Conservation (phyloP, 2,113 vertebrate genomes). For the Ceratotherium simum region DNA sequence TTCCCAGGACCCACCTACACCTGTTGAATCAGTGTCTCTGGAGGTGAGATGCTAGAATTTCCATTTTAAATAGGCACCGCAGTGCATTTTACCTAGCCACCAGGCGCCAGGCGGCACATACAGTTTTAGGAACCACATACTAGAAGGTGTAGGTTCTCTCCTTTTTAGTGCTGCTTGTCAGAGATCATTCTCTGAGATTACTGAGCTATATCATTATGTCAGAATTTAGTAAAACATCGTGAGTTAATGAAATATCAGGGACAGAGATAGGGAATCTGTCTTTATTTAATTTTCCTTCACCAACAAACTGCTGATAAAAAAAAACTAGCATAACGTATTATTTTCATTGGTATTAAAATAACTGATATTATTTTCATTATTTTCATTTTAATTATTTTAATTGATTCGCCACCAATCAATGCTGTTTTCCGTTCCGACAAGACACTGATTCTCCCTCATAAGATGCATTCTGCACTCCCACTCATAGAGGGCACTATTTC, state of each 20-base stretch:
- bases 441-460: neutral
- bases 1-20: neutral
- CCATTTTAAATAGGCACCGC: neutral
- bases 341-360: neutral
- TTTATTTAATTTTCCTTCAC: neutral
- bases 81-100: neutral
- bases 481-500: constrained; percentile 59
- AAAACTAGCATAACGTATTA: neutral
- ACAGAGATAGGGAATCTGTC: neutral
- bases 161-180: neutral
- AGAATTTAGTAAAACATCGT: neutral
- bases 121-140: neutral
- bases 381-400: no score
- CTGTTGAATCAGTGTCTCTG: no score
- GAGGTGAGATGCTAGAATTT: neutral
- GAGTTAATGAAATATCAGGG: neutral
- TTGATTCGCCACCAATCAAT: neutral
- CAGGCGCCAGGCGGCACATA: neutral
- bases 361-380: no score
- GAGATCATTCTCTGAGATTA: neutral
- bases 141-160: neutral
- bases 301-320: neutral
- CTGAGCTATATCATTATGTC: neutral
- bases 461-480: neutral
- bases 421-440: neutral